phyloP scores from a whole-genome alignment of 2,888 invertebrate genomes.

The Platerodrilus igneus region DNA sequence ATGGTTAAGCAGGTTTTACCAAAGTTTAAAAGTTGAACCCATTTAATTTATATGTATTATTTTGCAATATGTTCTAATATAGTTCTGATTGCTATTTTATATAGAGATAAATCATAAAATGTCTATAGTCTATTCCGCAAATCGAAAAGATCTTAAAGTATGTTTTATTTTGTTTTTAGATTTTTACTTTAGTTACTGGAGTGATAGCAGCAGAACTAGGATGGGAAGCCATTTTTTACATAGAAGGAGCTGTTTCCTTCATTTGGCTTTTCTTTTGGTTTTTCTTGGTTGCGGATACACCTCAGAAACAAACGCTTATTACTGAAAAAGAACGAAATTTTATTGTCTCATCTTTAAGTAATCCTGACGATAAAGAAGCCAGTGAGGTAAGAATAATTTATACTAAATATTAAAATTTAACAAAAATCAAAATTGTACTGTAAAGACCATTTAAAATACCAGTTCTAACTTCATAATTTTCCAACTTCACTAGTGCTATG shows the following conservation, averaged over 20 bases:
- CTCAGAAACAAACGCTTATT: conserved; percentile 62
- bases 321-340: conserved; percentile 62
- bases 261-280: conserved; percentile 75
- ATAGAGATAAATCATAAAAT: no score
- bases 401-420: neutral
- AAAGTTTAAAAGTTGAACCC: no score
- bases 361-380: no score
- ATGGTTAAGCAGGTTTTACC: no score
- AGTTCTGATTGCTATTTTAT: no score
- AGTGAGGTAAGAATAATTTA: no score
- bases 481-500: no score
- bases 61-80: no score
- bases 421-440: neutral
- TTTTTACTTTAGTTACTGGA: conserved; percentile 61
- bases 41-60: no score
- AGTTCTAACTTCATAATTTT: no score
- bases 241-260: conserved; percentile 66
- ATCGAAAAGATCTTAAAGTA: no score
- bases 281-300: conserved; percentile 63
- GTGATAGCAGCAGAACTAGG: conserved; percentile 63
- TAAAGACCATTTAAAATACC: neutral
- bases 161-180: conserved; percentile 30
- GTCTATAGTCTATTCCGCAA: no score
- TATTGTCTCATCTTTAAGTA: conserved; percentile 61
- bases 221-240: conserved; percentile 82